Conservation (phyloP, 2,797 vertebrate species). For the Megalops cyprinoides region DNA sequence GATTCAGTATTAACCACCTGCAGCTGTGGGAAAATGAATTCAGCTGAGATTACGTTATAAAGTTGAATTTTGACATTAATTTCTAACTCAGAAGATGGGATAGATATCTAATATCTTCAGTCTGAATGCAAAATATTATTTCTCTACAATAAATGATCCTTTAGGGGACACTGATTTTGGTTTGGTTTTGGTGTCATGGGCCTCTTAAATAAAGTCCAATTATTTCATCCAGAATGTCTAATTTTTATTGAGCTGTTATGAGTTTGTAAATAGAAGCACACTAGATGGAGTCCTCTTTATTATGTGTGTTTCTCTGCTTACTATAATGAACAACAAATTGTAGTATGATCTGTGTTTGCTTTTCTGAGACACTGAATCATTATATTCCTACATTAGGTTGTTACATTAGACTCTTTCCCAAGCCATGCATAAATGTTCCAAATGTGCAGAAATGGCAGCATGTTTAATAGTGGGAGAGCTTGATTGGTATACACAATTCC, state of each 20-base stretch:
- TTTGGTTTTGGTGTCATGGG: no score
- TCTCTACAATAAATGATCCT: neutral
- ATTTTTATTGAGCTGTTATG: no score
- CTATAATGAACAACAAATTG: no score
- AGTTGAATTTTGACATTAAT: constrained; percentile 7
- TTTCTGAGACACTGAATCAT: neutral
- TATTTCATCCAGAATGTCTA: no score
- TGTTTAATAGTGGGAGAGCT: neutral
- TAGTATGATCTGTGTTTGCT: neutral
- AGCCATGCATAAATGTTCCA: neutral
- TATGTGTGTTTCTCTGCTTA: neutral
- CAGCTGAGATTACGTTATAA: constrained; percentile 16
- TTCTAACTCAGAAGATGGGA: constrained; percentile 14
- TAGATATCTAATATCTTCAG: neutral
- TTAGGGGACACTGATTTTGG: neutral
- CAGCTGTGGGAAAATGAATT: constrained; percentile 16
- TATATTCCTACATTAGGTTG: neutral
- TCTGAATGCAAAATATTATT: neutral
- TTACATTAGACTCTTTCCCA: neutral
- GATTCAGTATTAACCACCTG: constrained; percentile 34
- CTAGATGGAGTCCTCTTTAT: neutral
- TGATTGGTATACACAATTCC: no score
- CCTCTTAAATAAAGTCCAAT: no score
- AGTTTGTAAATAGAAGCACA: no score
- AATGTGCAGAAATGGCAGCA: neutral